phyloP scores from a whole-genome alignment of 2,797 vertebrate species.

The Neoniphon sammara region DNA sequence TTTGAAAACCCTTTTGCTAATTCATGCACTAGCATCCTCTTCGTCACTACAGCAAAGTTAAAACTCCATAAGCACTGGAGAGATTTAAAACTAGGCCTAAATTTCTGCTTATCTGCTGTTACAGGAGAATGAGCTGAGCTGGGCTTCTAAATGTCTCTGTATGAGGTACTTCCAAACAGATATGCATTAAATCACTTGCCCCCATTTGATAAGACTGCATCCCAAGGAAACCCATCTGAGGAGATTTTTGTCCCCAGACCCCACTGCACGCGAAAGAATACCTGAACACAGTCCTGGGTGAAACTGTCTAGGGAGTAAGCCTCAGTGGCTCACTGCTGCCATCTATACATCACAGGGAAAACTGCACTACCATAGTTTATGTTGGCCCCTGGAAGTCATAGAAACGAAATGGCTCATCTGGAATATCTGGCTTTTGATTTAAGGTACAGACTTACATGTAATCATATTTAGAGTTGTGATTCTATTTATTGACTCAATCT shows the following conservation, averaged over 20 bases:
- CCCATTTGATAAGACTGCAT: too few relatives aligned
- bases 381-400: conserved; percentile 40
- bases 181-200: too few relatives aligned
- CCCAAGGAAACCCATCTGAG: not conserved
- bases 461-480: conserved; percentile 67
- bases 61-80: not conserved
- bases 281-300: not conserved
- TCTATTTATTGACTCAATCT: conserved; percentile 70
- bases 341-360: conserved; percentile 81
- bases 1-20: too few relatives aligned
- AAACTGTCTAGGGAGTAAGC: conserved; percentile 23
- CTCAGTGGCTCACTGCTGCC: conserved; percentile 89
- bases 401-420: conserved; percentile 46
- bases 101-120: not conserved
- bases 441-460: conserved; percentile 56
- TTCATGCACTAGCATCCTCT: not conserved
- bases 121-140: not conserved
- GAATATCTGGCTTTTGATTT: conserved; percentile 67
- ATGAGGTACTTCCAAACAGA: too few relatives aligned
- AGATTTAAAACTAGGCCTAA: not conserved
- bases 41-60: too few relatives aligned
- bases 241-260: not conserved
- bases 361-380: conserved; percentile 54
- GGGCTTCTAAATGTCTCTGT: not conserved
- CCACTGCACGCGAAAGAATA: not conserved